These are phyloP conservation scores for Acropternis orthonyx DNA, from an alignment of 2,797 vertebrate species.

Conservation along the genomic window DNA sequence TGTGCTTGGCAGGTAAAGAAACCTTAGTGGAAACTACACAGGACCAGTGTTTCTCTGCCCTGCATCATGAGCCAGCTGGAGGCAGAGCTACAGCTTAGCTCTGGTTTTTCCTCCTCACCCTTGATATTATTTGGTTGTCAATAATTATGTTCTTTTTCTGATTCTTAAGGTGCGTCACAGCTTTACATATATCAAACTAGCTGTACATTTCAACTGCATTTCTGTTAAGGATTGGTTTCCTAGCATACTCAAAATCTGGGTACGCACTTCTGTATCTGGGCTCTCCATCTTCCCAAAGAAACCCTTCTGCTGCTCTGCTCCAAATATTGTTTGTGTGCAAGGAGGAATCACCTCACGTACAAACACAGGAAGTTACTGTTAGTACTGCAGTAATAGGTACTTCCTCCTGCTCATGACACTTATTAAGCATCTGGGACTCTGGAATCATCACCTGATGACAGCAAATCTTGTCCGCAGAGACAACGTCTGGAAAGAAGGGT, in stretches of 20 bases:
- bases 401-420: not conserved
- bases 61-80: fast-evolving
- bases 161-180: not conserved
- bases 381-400: not conserved
- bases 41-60: not conserved
- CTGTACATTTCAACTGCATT: not conserved
- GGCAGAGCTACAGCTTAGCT: not conserved
- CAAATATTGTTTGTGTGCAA: not conserved
- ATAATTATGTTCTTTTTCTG: not conserved
- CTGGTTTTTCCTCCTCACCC: fast-evolving
- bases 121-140: not conserved
- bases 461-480: not conserved
- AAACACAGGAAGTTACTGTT: not conserved
- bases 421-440: not conserved
- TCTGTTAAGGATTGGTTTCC: not conserved
- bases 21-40: not conserved
- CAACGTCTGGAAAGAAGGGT: fast-evolving
- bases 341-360: not conserved
- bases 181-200: not conserved
- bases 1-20: not conserved
- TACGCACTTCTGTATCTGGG: not conserved
- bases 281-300: slow-evolving; percentile 18
- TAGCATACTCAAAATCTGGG: not conserved
- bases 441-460: not conserved
- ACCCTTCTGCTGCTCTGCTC: not conserved